Evolutionary conservation across 2,113 vertebrate species (phyloP).

Genomic region (Scomber scombrus): DNA sequence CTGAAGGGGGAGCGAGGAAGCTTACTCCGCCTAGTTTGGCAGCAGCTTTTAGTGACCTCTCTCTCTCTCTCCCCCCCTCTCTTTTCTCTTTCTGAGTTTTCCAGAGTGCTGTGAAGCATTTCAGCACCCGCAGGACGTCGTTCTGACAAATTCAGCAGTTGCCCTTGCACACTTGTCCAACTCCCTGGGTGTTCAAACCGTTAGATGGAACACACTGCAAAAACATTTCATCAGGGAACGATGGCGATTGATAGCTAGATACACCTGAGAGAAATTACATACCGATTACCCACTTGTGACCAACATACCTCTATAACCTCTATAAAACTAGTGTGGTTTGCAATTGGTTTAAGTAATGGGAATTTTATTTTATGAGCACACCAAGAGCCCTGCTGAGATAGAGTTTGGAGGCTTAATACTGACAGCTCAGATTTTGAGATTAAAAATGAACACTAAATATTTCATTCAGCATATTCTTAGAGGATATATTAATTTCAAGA

Average conservation of each 20-base stretch:
- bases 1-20: slow-evolving; percentile 24
- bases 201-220: slow-evolving; percentile 27
- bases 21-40: slow-evolving; percentile 27
- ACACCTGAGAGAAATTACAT: slow-evolving; percentile 36
- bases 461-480: not conserved
- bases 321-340: slow-evolving; percentile 15
- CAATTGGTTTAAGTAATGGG: slow-evolving; percentile 31
- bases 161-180: slow-evolving; percentile 14
- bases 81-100: slow-evolving; percentile 41
- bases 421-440: slow-evolving; percentile 14
- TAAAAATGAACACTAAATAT: slow-evolving; percentile 1
- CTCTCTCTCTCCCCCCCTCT: not conserved
- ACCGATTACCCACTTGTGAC: slow-evolving; percentile 42
- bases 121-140: slow-evolving; percentile 17
- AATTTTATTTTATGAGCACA: slow-evolving; percentile 27
- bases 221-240: slow-evolving; percentile 29
- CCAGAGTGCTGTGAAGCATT: slow-evolving; percentile 35
- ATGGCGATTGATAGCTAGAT: slow-evolving; percentile 26
- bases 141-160: slow-evolving; percentile 55
- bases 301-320: slow-evolving; percentile 26
- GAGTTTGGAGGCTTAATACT: not conserved
- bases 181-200: slow-evolving; percentile 23
- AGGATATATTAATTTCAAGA: not conserved
- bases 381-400: not conserved
- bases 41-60: slow-evolving; percentile 55